Evolutionary conservation across 2,888 invertebrate genomes (phyloP).

Genomic region (Orthonychiurus folsomi): DNA sequence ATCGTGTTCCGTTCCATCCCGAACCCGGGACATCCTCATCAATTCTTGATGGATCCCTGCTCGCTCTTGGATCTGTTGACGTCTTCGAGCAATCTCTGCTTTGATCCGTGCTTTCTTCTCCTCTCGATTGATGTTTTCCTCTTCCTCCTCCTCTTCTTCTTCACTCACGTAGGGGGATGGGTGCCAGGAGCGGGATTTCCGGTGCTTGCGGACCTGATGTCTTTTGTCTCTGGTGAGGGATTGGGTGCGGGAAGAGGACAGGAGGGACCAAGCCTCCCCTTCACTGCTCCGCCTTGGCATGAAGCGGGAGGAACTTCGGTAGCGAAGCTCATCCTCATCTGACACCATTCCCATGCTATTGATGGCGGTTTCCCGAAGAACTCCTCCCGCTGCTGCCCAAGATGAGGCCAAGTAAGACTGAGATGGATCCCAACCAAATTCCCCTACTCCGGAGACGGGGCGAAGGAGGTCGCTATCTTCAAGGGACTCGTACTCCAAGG

Average conservation of each 20-base stretch:
- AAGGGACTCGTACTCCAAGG: conserved; percentile 46
- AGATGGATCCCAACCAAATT: conserved; percentile 44
- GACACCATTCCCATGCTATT: conserved; percentile 44
- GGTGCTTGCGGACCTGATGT: conserved; percentile 41
- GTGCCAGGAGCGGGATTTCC: conserved; percentile 49
- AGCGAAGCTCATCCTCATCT: conserved; percentile 33
- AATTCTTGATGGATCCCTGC: conserved; percentile 50
- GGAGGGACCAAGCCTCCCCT: conserved; percentile 33
- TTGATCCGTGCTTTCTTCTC: conserved; percentile 53
- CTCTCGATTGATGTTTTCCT: conserved; percentile 50
- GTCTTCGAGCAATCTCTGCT: conserved; percentile 54
- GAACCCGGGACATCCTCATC: conserved; percentile 45
- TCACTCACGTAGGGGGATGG: conserved; percentile 48
- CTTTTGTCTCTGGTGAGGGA: conserved; percentile 31
- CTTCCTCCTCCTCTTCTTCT: conserved; percentile 45
- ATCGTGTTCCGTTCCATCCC: conserved; percentile 35
- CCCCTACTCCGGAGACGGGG: conserved; percentile 38
- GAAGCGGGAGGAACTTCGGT: conserved; percentile 35
- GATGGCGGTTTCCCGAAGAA: conserved; percentile 45
- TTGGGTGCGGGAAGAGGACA: conserved; percentile 3
- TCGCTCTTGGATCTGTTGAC: conserved; percentile 53
- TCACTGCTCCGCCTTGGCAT: conserved; percentile 37
- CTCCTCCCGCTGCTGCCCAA: conserved; percentile 44
- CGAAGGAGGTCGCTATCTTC: conserved; percentile 42
- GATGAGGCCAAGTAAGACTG: conserved; percentile 43